Base-by-base conservation (phyloP, 2,888 invertebrate genomes). In the Lepidochitona cinerea region DNA sequence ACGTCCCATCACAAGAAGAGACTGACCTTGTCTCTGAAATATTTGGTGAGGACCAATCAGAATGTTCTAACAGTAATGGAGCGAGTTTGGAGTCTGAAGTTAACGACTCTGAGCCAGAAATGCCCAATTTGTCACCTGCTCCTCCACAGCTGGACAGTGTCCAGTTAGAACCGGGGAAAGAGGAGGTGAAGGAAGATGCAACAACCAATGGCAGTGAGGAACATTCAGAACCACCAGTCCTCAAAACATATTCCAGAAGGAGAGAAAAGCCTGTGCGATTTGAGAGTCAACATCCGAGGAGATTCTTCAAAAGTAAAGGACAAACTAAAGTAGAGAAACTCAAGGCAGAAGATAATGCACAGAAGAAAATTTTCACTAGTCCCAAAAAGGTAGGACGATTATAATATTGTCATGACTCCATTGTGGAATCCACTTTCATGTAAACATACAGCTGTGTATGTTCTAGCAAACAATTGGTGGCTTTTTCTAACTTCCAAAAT, bases 331-430 rank as follows among this genome's bases (percentile, higher is more conserved):
- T 23, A n/a, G 49, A 49, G 18, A 49, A 49, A 49, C 18, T 18
- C 18, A 49, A 23, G 7, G 49, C 3, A 23, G 49, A 49, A 1
- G 49, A 49, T 4, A 49, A 49, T 49, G 70, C 72, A 26, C 77
- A 76, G 37, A 83, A 80, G 72, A 82, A 82, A 73, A 79, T 82
- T 49, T 79, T 82, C 59, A 77, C 79, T 54, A 84, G 84, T 77
- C 84, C 84, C 5, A 84, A 84, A 68, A 86, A 86, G 83, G 85
- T 85, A 79, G 37, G 53, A 37, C n/a, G n/a, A n/a, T n/a, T n/a
- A n/a, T n/a, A n/a, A n/a, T n/a, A n/a, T n/a, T n/a, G n/a, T n/a
- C n/a, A n/a, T n/a, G n/a, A n/a, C n/a, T n/a, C n/a, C n/a, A n/a
- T n/a, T n/a, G n/a, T n/a, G n/a, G n/a, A n/a, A n/a, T n/a, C n/a